A percentile compares a stretch with the other conserved stretches of the same genome.
Conservation (phyloP, 2,797 vertebrate species). For the Urophycis tenuis region DNA sequence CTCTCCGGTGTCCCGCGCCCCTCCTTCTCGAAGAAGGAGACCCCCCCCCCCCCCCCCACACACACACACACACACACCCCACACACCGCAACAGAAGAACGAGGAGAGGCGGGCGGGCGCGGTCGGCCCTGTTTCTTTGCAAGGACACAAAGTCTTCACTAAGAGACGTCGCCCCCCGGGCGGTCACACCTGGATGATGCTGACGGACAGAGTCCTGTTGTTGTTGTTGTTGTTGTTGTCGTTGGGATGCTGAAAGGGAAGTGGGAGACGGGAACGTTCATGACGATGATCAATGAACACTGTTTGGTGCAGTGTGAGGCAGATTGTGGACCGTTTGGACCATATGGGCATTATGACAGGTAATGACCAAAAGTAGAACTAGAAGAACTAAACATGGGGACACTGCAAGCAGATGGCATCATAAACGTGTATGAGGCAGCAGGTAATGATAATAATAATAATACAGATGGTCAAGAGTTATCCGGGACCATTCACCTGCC, state of each 20-base stretch:
- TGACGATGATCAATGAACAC: neutral
- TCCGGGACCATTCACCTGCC: conserved; percentile 67
- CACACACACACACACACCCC: too few species aligned
- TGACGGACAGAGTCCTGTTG: conserved; percentile 77
- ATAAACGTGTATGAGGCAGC: conserved; percentile 39
- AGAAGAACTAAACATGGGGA: neutral
- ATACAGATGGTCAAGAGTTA: conserved; percentile 40
- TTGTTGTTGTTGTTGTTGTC: conserved; percentile 77
- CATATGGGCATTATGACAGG: neutral
- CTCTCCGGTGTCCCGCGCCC: conserved; percentile 18
- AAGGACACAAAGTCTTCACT: conserved; percentile 50
- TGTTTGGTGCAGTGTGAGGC: conserved; percentile 31
- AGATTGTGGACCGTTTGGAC: neutral
- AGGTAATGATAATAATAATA: neutral
- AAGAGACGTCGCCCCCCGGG: conserved; percentile 43
- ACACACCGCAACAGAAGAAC: neutral
- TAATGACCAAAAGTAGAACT: neutral
- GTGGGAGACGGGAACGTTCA: conserved; percentile 23
- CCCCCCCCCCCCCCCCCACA: conserved; percentile 40
- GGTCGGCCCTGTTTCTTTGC: conserved; percentile 33
- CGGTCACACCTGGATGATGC: conserved; percentile 83
- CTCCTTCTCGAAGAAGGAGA: conserved; percentile 14
- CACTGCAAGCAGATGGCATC: conserved; percentile 36
- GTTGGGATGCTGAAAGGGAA: conserved; percentile 72
- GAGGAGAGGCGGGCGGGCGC: conserved; percentile 36